A percentile compares a stretch with the other conserved stretches of the same genome.
These are phyloP conservation scores for Galeruca laticollis DNA, from an alignment of 2,888 invertebrate species.

Conservation along the genomic window DNA sequence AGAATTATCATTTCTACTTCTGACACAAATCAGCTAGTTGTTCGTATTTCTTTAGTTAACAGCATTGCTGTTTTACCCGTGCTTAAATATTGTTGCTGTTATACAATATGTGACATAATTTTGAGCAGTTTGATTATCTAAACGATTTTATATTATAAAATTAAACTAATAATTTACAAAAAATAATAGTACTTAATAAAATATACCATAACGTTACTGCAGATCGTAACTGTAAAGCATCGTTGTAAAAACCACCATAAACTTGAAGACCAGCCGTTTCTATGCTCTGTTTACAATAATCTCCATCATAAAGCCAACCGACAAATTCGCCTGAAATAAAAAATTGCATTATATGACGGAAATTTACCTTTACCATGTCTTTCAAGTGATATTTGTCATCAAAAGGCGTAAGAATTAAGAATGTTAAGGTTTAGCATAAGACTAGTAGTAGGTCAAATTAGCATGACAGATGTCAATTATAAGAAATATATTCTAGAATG, in stretches of 20 bases:
- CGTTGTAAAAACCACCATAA: conserved; percentile 85
- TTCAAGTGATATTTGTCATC: neutral
- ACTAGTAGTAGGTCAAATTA: too few relatives aligned
- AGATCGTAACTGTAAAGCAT: conserved; percentile 6
- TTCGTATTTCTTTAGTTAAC: too few relatives aligned
- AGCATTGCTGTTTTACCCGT: too few relatives aligned
- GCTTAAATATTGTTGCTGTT: neutral
- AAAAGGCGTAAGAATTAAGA: too few relatives aligned
- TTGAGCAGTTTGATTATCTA: conserved; percentile 1
- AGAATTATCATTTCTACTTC: too few relatives aligned
- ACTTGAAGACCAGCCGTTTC: conserved; percentile 89
- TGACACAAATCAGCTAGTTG: too few relatives aligned
- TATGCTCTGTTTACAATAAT: conserved; percentile 89
- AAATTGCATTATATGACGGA: too few relatives aligned
- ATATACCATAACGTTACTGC: neutral
- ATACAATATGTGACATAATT: neutral
- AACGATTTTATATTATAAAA: neutral
- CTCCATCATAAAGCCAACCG: conserved; percentile 92
- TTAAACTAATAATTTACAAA: neutral
- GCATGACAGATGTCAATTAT: too few relatives aligned
- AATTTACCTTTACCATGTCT: neutral
- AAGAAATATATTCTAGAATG: too few relatives aligned
- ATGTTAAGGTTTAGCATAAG: too few relatives aligned
- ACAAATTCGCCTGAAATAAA: conserved; percentile 74
- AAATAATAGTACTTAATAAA: neutral